phyloP scores from a whole-genome alignment of 1,140 invertebrate genomes.

The Drosophila lacertosa region DNA sequence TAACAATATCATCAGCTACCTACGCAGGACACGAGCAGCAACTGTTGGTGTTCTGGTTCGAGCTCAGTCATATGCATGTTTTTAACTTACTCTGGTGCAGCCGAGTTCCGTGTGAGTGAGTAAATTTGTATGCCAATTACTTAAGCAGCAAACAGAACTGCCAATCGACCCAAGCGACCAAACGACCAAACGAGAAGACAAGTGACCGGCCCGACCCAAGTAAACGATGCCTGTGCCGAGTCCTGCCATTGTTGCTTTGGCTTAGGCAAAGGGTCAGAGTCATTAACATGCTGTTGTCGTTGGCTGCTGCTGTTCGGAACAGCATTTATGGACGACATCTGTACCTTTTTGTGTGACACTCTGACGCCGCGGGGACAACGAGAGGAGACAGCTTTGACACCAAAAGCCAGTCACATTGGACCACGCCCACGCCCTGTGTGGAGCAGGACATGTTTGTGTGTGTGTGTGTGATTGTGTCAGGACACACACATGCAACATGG shows the following conservation, averaged over 20 bases:
- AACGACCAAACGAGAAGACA: conserved; percentile 54
- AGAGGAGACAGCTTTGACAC: conserved; percentile 67
- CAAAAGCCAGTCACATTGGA: conserved; percentile 66
- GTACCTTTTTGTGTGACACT: conserved; percentile 63
- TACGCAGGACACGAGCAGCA: neutral
- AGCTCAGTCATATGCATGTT: conserved; percentile 21
- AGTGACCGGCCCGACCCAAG: conserved; percentile 58
- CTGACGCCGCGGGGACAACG: conserved; percentile 18
- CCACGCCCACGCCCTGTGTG: conserved; percentile 68
- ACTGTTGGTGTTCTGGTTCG: neutral
- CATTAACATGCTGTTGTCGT: conserved; percentile 79
- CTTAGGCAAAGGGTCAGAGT: conserved; percentile 66
- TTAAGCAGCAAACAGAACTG: conserved; percentile 61
- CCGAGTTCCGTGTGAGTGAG: conserved; percentile 23
- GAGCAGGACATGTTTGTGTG: conserved; percentile 50
- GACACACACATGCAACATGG: conserved; percentile 20
- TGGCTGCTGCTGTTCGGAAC: conserved; percentile 57
- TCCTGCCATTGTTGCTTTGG: conserved; percentile 8
- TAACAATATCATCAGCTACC: conserved; percentile 37
- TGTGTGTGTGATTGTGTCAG: conserved; percentile 41
- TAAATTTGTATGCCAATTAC: conserved; percentile 80
- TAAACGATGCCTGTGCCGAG: conserved; percentile 35
- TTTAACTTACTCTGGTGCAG: neutral
- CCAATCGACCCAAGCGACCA: conserved; percentile 47
- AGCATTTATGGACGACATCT: conserved; percentile 75